Base-by-base conservation (phyloP, 2,888 invertebrate species). In the Eugnorisma glareosa region DNA sequence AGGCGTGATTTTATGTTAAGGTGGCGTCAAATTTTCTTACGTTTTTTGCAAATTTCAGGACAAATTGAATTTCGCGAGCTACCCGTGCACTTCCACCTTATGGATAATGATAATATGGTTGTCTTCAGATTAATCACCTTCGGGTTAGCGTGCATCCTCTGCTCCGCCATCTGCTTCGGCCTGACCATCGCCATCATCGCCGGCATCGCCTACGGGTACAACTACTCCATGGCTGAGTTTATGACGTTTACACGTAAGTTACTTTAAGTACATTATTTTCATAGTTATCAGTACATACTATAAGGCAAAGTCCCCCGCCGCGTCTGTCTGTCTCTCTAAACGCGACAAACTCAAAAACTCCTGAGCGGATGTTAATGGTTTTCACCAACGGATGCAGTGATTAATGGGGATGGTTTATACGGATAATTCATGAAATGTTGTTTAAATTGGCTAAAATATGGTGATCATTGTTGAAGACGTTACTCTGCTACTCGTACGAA, bases 121-220 rank as follows among this genome's bases (percentile, higher is more conserved):
- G 35, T 54, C 81, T 89, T 0, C 91, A 96, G 96, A 85, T 8
- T 90, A 7, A 83, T 96, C 43, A 95, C 95, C 18, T 95, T 94
- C 79, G 81, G 89, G 28, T 84, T 96, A 75, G 86, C 92, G 6
- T 93, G 93, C 81, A 85, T 93, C 69, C 79, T 95, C 75, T 80
- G 84, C 45, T 77, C 73, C 45, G 90, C 91, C 1, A 72, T 95
- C 11, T 91, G 90, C 81, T 76, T 90, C 11, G 95, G 92, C 1
- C 81, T 95, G 37, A 1, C 77, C 0, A 77, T 94, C 6, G 93
- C 93, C 0, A 79, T 91, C 5, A 28, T 89, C 0, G 93, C 94
- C 0, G 96, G 96, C 8, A 84, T 95, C 66, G 95, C 95, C 1
- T 96, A 94, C 86, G 96, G 96, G 2, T 96, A 96, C 91, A 94